phyloP scores from a whole-genome alignment of 2,888 invertebrate species.

The Drosophila atripex region DNA sequence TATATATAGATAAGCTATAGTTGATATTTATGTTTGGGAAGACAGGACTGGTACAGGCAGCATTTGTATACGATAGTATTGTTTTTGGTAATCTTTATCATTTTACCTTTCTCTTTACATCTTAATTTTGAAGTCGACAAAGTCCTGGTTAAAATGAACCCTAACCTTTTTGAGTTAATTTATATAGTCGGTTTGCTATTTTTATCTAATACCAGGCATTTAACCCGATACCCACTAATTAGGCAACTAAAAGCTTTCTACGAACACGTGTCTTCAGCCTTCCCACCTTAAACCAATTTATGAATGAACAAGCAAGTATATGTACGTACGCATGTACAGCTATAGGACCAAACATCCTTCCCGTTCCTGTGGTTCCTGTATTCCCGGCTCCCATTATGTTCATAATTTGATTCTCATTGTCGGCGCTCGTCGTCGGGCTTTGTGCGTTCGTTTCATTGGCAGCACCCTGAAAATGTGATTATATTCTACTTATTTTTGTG shows the following conservation, averaged over 20 bases:
- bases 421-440: constrained; percentile 16
- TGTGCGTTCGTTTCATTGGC: constrained; percentile 23
- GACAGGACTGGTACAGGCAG: background rate
- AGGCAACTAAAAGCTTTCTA: constrained; percentile 28
- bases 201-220: background rate
- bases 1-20: no score
- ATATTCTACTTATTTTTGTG: constrained; percentile 31
- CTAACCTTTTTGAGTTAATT: background rate
- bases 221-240: constrained; percentile 10
- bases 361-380: background rate
- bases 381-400: constrained; percentile 35
- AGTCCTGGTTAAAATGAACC: background rate
- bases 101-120: no score
- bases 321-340: background rate
- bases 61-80: no score
- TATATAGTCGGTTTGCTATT: background rate
- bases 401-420: constrained; percentile 51
- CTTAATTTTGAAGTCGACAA: no score
- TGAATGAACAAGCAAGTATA: constrained; percentile 27
- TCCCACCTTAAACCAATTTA: constrained; percentile 21
- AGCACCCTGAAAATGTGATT: constrained; percentile 29
- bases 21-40: background rate
- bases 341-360: constrained; percentile 1
- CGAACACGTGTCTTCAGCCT: constrained; percentile 4
- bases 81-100: no score